Base-by-base conservation (phyloP, 1,140 invertebrate genomes). In the Amyelois transitella region DNA sequence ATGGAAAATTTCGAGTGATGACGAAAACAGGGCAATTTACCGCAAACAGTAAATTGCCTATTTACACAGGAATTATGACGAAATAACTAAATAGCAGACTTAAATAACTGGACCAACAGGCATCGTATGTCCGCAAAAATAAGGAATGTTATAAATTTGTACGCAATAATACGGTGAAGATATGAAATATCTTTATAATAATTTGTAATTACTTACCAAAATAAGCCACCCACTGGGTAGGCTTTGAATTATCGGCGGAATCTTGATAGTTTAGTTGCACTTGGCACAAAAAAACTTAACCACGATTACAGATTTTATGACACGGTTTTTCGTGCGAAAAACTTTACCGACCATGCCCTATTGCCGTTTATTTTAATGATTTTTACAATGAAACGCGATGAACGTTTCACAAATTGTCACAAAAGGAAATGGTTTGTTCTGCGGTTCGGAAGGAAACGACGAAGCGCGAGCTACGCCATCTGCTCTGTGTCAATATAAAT, bases 181-280 rank as follows among this genome's bases (percentile, higher is more conserved):
- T 38, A 38, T 38, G 32, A 14, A 14, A 14, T 38, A 38, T 14
- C 3, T 38, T 2, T 2, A 14, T 38, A 60, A 54, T 43, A 17
- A 49, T 50, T 43, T 14, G 32, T 38, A 58, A 43, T 55, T 68
- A 76, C 85, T 83, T 74, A 89, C 88, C 88, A 86, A 82, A 81
- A 73, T 81, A 81, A 84, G 88, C 86, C 86, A 88, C 85, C 86
- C 86, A 84, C 86, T 87, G 84, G 86, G 86, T 86, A 84, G 86
- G 86, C 84, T 86, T 84, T 81, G 81, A 77, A 77, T 77, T 88
- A 81, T 83, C 81, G 88, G 83, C 88, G 88, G 88, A 89, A 89
- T 89, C 81, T 88, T 89, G 87, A 84, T 82, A 81, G 86, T 78
- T 89, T 89, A 88, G 75, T 88, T 77, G 83, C 87, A 89, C 87